Percentiles rank a stretch among this genome's conserved stretches.
These are phyloP conservation scores for Colossoma macropomum DNA, from an alignment of 2,113 vertebrate genomes.

Conservation along the genomic window DNA sequence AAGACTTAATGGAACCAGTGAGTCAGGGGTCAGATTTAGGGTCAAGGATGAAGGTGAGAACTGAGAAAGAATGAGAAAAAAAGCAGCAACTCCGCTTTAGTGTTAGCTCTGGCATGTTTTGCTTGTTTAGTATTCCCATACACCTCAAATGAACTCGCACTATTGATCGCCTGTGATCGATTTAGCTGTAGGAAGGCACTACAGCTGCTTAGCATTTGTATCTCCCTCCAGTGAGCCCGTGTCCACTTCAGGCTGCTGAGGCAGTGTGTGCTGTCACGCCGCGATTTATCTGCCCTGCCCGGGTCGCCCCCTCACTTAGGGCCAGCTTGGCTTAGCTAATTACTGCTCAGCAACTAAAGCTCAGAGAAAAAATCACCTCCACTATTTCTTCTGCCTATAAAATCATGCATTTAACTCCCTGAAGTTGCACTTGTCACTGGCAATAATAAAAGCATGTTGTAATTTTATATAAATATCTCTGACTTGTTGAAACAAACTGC, in stretches of 20 bases:
- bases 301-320: conserved; percentile 38
- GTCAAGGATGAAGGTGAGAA: neutral
- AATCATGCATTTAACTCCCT: neutral
- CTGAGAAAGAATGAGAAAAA: conserved; percentile 2
- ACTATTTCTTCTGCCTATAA: conserved; percentile 10
- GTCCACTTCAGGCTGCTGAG: conserved; percentile 33
- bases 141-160: conserved; percentile 44
- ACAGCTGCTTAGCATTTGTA: conserved; percentile 38
- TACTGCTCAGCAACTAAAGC: conserved; percentile 33
- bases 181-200: conserved; percentile 38
- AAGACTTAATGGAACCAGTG: no score
- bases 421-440: neutral
- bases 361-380: conserved; percentile 21
- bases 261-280: conserved; percentile 35
- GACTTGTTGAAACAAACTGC: no score
- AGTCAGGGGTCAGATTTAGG: neutral
- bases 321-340: conserved; percentile 41
- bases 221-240: conserved; percentile 25
- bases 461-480: no score
- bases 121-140: conserved; percentile 21
- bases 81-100: neutral
- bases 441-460: no score
- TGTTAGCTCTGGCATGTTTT: conserved; percentile 12
- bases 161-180: conserved; percentile 50
- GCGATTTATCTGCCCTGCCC: conserved; percentile 46